Evolutionary conservation across 1,140 invertebrate genomes (phyloP).

Genomic region (Homalodisca vitripennis): DNA sequence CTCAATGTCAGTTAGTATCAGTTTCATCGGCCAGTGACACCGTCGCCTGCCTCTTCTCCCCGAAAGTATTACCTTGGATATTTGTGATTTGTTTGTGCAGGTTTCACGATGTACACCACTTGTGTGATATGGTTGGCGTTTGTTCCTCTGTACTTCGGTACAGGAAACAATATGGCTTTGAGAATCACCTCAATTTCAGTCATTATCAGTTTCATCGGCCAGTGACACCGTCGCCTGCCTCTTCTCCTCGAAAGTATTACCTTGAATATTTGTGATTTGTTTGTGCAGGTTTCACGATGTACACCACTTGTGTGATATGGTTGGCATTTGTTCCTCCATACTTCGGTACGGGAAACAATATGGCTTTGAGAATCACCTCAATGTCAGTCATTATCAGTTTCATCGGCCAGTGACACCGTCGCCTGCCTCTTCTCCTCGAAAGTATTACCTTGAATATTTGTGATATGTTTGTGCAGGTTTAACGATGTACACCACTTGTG

Average conservation of each 20-base stretch:
- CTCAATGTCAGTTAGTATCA: slow-evolving; percentile 76
- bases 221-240: slow-evolving; percentile 73
- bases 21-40: slow-evolving; percentile 75
- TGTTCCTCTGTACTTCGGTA: slow-evolving; percentile 69
- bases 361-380: slow-evolving; percentile 73
- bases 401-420: slow-evolving; percentile 72
- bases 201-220: slow-evolving; percentile 75
- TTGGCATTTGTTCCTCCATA: slow-evolving; percentile 70
- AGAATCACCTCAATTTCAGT: slow-evolving; percentile 77
- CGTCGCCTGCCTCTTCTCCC: slow-evolving; percentile 72
- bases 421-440: slow-evolving; percentile 78
- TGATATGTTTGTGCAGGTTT: no score
- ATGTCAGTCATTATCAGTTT: slow-evolving; percentile 77
- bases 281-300: slow-evolving; percentile 74
- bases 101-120: slow-evolving; percentile 77
- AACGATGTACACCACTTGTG: slow-evolving; percentile 76
- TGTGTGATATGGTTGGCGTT: slow-evolving; percentile 75
- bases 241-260: slow-evolving; percentile 78
- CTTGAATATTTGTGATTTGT: no score
- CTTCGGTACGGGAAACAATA: slow-evolving; percentile 64
- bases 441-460: no score
- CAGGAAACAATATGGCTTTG: slow-evolving; percentile 65
- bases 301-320: slow-evolving; percentile 74
- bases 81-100: no score
- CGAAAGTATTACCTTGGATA: slow-evolving; percentile 81